A percentile compares a stretch with the other conserved stretches of the same genome.
Conservation (phyloP, 1,140 invertebrate genomes). For the Anthonomus grandis region DNA sequence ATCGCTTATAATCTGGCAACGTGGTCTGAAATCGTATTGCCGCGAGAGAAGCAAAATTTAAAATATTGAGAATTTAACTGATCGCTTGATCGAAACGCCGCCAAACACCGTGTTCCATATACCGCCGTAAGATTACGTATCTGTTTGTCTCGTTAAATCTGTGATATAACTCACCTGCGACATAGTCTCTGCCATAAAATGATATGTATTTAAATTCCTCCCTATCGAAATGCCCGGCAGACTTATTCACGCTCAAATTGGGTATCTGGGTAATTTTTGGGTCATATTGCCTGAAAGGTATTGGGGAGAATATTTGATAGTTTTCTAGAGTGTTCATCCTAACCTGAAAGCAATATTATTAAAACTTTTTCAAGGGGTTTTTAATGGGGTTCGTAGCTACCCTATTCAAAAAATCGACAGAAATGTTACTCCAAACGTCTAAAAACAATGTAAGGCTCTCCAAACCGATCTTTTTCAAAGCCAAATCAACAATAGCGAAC, state of each 20-base stretch:
- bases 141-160: no score
- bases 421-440: slow-evolving; percentile 64
- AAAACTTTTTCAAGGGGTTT: slow-evolving; percentile 20
- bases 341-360: slow-evolving; percentile 57
- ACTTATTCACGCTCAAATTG: slow-evolving; percentile 70
- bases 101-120: no score
- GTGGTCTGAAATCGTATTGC: no score
- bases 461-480: slow-evolving; percentile 64
- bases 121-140: no score
- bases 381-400: slow-evolving; percentile 49
- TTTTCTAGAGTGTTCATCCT: slow-evolving; percentile 81
- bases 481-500: slow-evolving; percentile 69
- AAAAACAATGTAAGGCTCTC: slow-evolving; percentile 68
- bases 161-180: slow-evolving; percentile 57
- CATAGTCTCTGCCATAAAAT: slow-evolving; percentile 82
- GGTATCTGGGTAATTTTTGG: slow-evolving; percentile 59
- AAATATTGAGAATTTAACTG: no score
- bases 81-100: no score
- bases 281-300: slow-evolving; percentile 77
- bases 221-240: slow-evolving; percentile 76
- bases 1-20: no score
- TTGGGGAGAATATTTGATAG: slow-evolving; percentile 77
- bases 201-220: slow-evolving; percentile 69
- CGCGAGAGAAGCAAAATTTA: no score
- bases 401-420: slow-evolving; percentile 78